A percentile compares a stretch with the other conserved stretches of the same genome.
phyloP scores from a whole-genome alignment of 2,888 invertebrate species.

The Autographa pulchrina region DNA sequence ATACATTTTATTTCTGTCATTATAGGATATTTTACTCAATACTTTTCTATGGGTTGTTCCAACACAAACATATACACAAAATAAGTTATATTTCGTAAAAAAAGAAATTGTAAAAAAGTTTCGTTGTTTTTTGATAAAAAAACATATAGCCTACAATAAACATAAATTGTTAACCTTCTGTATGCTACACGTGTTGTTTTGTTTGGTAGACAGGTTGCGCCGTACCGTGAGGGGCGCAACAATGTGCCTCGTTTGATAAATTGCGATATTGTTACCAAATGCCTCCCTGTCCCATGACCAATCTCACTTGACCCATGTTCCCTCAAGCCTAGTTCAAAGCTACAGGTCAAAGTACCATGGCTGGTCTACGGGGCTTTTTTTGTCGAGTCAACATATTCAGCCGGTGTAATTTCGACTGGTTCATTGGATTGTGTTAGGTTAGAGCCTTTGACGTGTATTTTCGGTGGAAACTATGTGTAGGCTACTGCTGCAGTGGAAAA shows the following conservation, averaged over 20 bases:
- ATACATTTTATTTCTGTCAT: too few relatives aligned
- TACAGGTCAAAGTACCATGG: constrained; percentile 52
- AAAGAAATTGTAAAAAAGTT: too few relatives aligned
- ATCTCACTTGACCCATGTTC: constrained; percentile 50
- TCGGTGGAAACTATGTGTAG: constrained; percentile 19
- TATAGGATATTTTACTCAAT: too few relatives aligned
- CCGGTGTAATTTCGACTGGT: constrained; percentile 68
- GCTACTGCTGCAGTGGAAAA: neutral
- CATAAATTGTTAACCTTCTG: constrained; percentile 28
- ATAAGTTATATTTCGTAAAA: too few relatives aligned
- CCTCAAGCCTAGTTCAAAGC: constrained; percentile 11
- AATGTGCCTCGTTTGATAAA: constrained; percentile 88
- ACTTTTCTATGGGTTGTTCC: too few relatives aligned
- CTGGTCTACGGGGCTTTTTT: constrained; percentile 60
- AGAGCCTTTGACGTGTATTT: constrained; percentile 57
- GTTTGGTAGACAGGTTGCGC: constrained; percentile 56
- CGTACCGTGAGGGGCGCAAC: constrained; percentile 76
- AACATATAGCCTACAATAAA: neutral
- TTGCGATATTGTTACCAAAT: constrained; percentile 85
- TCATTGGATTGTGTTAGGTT: constrained; percentile 68
- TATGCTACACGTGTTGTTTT: neutral
- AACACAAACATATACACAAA: too few relatives aligned
- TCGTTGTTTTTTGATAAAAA: too few relatives aligned
- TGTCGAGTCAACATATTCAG: constrained; percentile 67
- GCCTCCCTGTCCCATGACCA: constrained; percentile 71